Percentiles rank a stretch among this genome's conserved stretches.
These are phyloP conservation scores for Syngnathus typhle DNA, from an alignment of 2,113 vertebrate species.

Conservation along the genomic window DNA sequence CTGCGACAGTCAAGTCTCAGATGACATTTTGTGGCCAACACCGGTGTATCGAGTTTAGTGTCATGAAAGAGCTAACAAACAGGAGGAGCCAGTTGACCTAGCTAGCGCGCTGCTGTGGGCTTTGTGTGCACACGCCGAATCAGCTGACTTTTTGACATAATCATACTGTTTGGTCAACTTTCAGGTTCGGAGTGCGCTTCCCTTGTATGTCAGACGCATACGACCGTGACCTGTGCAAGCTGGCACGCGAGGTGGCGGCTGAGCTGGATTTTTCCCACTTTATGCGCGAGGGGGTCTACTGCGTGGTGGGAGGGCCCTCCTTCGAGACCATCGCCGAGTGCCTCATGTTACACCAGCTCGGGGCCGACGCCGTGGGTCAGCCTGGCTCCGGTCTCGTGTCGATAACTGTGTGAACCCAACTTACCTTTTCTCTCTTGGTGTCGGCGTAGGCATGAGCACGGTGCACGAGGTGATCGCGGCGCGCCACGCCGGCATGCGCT, in stretches of 20 bases:
- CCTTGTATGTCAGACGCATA: slow-evolving; percentile 91
- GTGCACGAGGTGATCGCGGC: slow-evolving; percentile 85
- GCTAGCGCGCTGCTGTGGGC: background rate
- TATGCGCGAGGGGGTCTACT: slow-evolving; percentile 79
- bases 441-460: slow-evolving; percentile 84
- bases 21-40: background rate
- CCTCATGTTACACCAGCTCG: slow-evolving; percentile 72
- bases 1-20: background rate
- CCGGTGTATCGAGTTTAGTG: background rate
- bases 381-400: background rate
- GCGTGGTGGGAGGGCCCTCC: slow-evolving; percentile 76
- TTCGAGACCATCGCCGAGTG: slow-evolving; percentile 87
- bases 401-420: too few species aligned
- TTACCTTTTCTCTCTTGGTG: too few species aligned
- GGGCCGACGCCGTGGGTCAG: slow-evolving; percentile 88
- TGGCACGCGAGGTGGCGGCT: slow-evolving; percentile 55
- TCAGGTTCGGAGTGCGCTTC: slow-evolving; percentile 85
- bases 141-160: background rate
- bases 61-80: background rate
- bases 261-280: slow-evolving; percentile 75
- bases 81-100: background rate
- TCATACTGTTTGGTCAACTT: too few species aligned
- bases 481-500: slow-evolving; percentile 80
- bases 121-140: background rate
- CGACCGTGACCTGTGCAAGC: slow-evolving; percentile 66